Evolutionary conservation across 1,140 invertebrate species (phyloP), one percentile per base, ranked within the genome.

Genomic region (Bombyx mandarina): DNA sequence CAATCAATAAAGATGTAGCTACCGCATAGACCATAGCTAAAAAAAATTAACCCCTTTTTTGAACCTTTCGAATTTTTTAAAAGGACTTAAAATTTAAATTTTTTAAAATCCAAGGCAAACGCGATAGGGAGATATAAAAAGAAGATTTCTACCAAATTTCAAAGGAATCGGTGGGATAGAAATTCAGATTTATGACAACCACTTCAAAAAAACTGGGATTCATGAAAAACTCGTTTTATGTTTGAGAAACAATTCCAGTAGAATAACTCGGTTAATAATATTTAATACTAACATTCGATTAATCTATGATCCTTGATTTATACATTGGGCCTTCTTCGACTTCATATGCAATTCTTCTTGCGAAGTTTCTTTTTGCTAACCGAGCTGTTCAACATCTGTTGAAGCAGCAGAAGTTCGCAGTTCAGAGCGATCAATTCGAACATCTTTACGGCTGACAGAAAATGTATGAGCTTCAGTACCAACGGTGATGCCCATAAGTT

Each of bases 111-210:
- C 52, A n/a, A 53, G 42, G n/a, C 35, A 43, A 5, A n/a, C 6
- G 42, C 8, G 42, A 43, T 6, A 43, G 42, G 43, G 42, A 50
- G 49, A 50, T 50, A 22, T 50, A 50, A 9, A 50, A 50, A 10
- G 18, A 50, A 50, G 49, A 50, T 50, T 50, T 50, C 18, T 18
- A 50, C 18, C 8, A 53, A 43, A 44, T 53, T 44, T 9, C 8
- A 53, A 53, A 53, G 42, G 9, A 53, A 53, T 53, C 35, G 6
- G 35, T 53, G n/a, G n/a, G 12, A 43, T 53, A 53, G 52, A 53
- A 53, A 5, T 42, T 43, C 26, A 18, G 12, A 18, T 18, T 18
- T 18, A 18, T 18, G 12, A 18, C 12, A 18, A 18, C 12, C 12
- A 18, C 12, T 18, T 18, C 12, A 18, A 18, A 18, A 18, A 18